A percentile compares a stretch with the other conserved stretches of the same genome.
Conservation (phyloP, 2,888 invertebrate species). For the Scaptomyza polygonia region DNA sequence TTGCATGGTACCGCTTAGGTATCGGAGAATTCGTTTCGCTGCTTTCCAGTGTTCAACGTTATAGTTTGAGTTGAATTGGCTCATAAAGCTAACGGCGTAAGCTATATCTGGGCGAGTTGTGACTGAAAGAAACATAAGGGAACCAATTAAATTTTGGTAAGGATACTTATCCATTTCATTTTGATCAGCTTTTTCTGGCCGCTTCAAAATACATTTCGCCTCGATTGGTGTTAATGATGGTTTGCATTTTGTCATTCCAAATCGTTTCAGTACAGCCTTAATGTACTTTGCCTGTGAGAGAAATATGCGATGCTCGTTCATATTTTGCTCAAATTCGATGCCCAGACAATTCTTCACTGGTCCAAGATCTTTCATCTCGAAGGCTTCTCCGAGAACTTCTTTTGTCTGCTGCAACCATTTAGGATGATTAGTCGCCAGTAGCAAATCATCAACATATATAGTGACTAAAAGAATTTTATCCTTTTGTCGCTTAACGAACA, state of each 20-base stretch:
- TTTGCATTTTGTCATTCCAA: not conserved
- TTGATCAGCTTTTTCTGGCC: not conserved
- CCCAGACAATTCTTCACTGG: not conserved
- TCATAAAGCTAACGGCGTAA: too few relatives aligned
- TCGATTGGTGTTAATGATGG: not conserved
- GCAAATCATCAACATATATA: not conserved
- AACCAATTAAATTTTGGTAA: not conserved
- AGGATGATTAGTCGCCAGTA: not conserved
- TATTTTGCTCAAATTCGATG: too few relatives aligned
- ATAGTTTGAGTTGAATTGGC: not conserved
- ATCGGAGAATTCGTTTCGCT: not conserved
- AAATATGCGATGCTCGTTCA: not conserved
- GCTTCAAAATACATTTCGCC: not conserved
- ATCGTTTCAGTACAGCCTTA: not conserved
- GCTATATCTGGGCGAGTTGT: not conserved
- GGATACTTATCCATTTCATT: not conserved
- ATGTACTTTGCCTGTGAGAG: not conserved
- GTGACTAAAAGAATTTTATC: not conserved
- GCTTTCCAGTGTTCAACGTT: not conserved
- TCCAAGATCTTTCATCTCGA: not conserved
- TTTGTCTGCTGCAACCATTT: not conserved
- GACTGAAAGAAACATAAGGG: not conserved
- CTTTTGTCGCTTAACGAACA: not conserved
- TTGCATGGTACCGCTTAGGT: not conserved
- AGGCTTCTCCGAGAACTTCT: not conserved